Percentiles rank a stretch among this genome's conserved stretches.
Evolutionary conservation across 1,140 invertebrate genomes (phyloP).

Genomic region (Apolygus lucorum): DNA sequence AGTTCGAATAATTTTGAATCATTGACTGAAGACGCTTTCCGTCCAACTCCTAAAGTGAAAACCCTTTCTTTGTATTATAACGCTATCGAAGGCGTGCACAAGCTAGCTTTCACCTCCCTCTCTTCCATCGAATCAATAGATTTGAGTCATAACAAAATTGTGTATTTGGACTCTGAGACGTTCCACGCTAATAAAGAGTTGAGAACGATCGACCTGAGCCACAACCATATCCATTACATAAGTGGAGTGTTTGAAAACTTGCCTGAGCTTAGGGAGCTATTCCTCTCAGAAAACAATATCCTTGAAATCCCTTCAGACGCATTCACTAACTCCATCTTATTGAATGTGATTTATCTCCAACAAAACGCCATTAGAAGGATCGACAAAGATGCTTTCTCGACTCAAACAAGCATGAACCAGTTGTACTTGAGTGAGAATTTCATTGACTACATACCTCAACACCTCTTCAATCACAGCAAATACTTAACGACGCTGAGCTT

Average conservation of each 20-base stretch:
- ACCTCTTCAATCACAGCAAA: conserved; percentile 61
- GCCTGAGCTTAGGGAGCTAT: conserved; percentile 64
- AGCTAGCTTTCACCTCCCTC: conserved; percentile 62
- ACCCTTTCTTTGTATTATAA: conserved; percentile 77
- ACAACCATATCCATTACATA: conserved; percentile 80
- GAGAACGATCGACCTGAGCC: conserved; percentile 72
- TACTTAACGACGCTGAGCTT: conserved; percentile 75
- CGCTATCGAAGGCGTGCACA: conserved; percentile 65
- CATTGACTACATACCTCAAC: conserved; percentile 61
- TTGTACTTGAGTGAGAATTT: conserved; percentile 80
- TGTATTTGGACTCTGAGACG: conserved; percentile 56
- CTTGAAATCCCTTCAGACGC: conserved; percentile 70
- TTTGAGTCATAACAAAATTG: conserved; percentile 78
- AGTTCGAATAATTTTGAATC: conserved; percentile 75
- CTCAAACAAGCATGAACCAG: conserved; percentile 65
- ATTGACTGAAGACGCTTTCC: conserved; percentile 65
- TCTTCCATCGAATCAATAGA: conserved; percentile 71
- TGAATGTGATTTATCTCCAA: conserved; percentile 77
- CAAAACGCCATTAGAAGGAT: conserved; percentile 74
- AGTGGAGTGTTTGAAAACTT: conserved; percentile 69
- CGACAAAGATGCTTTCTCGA: conserved; percentile 60
- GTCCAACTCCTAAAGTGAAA: conserved; percentile 63
- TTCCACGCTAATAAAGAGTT: conserved; percentile 66
- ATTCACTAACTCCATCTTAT: conserved; percentile 63
- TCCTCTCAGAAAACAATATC: conserved; percentile 85